phyloP scores from a whole-genome alignment of 2,888 invertebrate genomes.

The Aleiodes alternator region DNA sequence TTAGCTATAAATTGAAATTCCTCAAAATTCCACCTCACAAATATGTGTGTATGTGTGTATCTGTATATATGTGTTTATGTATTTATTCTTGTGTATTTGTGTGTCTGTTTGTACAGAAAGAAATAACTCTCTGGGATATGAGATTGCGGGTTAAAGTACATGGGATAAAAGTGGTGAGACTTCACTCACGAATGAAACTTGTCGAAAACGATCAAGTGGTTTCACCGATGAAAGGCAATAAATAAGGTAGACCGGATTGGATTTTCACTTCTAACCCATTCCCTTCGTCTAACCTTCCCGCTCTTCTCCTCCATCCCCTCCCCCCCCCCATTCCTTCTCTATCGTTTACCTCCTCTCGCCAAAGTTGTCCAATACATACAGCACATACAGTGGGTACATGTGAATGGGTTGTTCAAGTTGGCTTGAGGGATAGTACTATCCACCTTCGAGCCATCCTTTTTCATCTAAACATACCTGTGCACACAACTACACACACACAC shows the following conservation, averaged over 20 bases:
- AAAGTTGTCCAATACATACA: constrained; percentile 47
- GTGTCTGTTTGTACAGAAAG: no score
- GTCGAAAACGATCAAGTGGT: constrained; percentile 50
- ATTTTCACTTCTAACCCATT: constrained; percentile 53
- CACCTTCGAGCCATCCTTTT: constrained; percentile 37
- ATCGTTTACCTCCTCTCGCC: background rate
- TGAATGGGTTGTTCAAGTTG: constrained; percentile 48
- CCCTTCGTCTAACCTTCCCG: constrained; percentile 2
- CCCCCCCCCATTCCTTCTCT: no score
- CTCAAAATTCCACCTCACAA: no score
- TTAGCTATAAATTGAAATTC: no score
- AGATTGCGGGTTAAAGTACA: background rate
- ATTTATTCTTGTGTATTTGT: no score
- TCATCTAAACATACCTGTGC: background rate
- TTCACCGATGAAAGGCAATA: constrained; percentile 57
- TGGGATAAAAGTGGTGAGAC: background rate
- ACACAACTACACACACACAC: background rate
- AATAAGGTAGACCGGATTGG: constrained; percentile 60
- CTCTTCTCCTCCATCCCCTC: background rate
- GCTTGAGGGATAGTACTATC: constrained; percentile 29
- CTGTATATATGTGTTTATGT: no score
- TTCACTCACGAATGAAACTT: constrained; percentile 46
- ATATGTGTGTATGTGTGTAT: no score
- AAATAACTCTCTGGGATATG: no score
- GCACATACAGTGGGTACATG: constrained; percentile 34